These are phyloP conservation scores for Drosophila limbata DNA, from an alignment of 2,888 invertebrate species.

Conservation along the genomic window DNA sequence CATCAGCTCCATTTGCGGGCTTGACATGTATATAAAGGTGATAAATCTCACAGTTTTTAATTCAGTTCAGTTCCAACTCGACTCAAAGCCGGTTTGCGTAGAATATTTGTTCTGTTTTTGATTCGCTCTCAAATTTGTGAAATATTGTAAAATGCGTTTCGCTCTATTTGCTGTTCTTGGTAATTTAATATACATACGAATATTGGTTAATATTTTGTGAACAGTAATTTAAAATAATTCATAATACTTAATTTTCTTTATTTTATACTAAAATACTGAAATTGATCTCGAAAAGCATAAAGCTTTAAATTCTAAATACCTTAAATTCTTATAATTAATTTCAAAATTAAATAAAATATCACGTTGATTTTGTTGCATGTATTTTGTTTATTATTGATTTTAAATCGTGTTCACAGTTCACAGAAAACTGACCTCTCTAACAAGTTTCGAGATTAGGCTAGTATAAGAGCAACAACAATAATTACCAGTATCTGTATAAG, in stretches of 20 bases:
- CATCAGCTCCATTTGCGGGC: conserved; percentile 35
- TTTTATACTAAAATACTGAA: no score
- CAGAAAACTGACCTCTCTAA: conserved; percentile 33
- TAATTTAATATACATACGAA: conserved; percentile 44
- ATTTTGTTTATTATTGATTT: neutral
- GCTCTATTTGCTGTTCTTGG: conserved; percentile 72
- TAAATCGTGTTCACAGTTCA: conserved; percentile 9
- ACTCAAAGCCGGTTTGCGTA: conserved; percentile 64
- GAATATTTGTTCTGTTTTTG: conserved; percentile 13
- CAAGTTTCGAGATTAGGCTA: conserved; percentile 18
- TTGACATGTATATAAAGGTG: conserved; percentile 77
- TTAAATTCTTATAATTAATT: neutral
- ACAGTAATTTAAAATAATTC: no score
- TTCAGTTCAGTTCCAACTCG: conserved; percentile 73
- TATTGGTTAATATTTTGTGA: neutral
- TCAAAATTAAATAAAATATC: neutral
- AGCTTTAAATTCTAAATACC: neutral
- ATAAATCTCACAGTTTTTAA: conserved; percentile 61
- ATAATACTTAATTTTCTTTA: no score
- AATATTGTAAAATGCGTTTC: conserved; percentile 80
- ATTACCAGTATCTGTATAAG: neutral
- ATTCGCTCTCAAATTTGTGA: conserved; percentile 33
- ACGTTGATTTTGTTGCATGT: neutral
- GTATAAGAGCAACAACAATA: neutral
- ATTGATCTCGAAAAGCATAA: neutral